Evolutionary conservation across 2,113 vertebrate species (phyloP).

Genomic region (Antennarius striatus): DNA sequence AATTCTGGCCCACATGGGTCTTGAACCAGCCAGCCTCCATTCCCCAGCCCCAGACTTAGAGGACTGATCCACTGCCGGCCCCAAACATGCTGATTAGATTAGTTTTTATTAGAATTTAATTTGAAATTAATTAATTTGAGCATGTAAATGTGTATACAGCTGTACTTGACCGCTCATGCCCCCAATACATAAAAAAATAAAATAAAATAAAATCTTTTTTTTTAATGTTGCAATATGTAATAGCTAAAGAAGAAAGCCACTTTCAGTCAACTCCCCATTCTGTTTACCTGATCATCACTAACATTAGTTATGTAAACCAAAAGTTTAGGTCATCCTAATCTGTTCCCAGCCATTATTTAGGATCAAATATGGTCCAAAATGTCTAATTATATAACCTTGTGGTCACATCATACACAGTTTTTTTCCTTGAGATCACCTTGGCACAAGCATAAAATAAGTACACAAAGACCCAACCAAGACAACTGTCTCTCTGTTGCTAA

Average conservation of each 20-base stretch:
- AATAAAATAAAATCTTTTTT: too few species aligned
- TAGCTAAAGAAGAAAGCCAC: too few species aligned
- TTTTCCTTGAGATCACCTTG: slow-evolving; percentile 34
- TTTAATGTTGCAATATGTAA: too few species aligned
- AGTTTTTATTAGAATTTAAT: too few species aligned
- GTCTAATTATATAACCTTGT: slow-evolving; percentile 25
- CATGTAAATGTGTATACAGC: too few species aligned
- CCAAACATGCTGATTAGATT: too few species aligned
- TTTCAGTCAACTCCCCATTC: neutral
- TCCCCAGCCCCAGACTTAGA: too few species aligned
- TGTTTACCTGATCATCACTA: slow-evolving; percentile 27
- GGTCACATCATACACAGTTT: slow-evolving; percentile 31
- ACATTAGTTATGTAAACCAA: slow-evolving; percentile 9
- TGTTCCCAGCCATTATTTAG: slow-evolving; percentile 14
- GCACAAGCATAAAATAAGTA: slow-evolving; percentile 37
- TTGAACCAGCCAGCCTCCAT: too few species aligned
- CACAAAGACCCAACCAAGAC: slow-evolving; percentile 32
- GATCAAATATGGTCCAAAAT: slow-evolving; percentile 20
- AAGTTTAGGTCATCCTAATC: slow-evolving; percentile 41
- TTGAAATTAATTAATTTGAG: neutral
- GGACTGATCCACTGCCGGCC: too few species aligned
- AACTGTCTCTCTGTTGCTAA: neutral
- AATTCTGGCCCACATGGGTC: too few species aligned
- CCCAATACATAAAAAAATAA: neutral
- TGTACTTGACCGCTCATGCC: too few species aligned